Evolutionary conservation across 2,888 invertebrate species (phyloP).

Genomic region (Archaeoteleia sp.): DNA sequence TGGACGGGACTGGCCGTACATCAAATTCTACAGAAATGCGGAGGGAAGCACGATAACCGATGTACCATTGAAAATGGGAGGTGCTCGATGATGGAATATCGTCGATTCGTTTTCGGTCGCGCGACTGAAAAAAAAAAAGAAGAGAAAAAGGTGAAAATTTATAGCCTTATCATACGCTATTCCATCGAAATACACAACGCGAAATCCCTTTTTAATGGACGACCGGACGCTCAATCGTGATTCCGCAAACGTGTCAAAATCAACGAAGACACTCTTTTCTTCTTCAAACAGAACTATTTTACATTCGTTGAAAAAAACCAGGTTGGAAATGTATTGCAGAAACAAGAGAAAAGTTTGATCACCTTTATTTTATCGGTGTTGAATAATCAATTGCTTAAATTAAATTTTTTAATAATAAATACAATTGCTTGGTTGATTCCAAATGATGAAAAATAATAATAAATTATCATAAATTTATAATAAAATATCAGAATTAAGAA

Average conservation of each 20-base stretch:
- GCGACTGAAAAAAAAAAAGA: conserved; percentile 21
- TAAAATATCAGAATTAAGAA: too few species aligned
- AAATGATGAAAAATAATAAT: too few species aligned
- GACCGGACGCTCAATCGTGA: conserved; percentile 15
- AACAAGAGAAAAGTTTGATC: too few species aligned
- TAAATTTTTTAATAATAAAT: too few species aligned
- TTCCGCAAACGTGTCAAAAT: conserved; percentile 34
- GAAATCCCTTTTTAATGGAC: conserved; percentile 43
- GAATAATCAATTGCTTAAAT: too few species aligned
- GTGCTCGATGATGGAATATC: conserved; percentile 47
- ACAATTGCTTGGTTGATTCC: too few species aligned
- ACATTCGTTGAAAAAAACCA: too few species aligned
- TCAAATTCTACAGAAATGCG: conserved; percentile 44
- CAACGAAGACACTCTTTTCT: conserved; percentile 19
- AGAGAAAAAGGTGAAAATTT: conserved; percentile 40
- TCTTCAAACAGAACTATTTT: not conserved
- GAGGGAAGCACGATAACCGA: conserved; percentile 49
- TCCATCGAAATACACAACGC: conserved; percentile 45
- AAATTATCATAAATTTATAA: too few species aligned
- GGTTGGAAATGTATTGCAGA: too few species aligned
- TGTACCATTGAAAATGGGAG: conserved; percentile 48
- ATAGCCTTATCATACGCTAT: conserved; percentile 46
- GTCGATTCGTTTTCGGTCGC: conserved; percentile 44
- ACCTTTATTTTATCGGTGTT: too few species aligned
- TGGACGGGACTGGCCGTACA: conserved; percentile 44